Evolutionary conservation across 92 coral and sea anemone genomes (phyloP).

Genomic region (Bergia sp.): DNA sequence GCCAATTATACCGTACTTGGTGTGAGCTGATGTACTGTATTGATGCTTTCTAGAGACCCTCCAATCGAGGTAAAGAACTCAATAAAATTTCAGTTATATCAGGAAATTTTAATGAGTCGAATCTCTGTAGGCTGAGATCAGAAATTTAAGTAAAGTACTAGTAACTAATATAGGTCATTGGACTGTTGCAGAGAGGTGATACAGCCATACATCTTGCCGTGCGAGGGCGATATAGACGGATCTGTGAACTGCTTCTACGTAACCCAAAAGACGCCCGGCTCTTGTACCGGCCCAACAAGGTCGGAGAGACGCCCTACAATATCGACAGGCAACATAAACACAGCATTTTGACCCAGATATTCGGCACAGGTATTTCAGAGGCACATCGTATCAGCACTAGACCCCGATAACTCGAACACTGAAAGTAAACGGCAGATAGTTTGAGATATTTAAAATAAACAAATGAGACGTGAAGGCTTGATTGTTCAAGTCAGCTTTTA

Average conservation of each 20-base stretch:
- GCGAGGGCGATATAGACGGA: constrained; percentile 89
- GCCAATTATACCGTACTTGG: too few species aligned
- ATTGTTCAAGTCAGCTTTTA: too few species aligned
- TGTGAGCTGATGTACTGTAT: too few species aligned
- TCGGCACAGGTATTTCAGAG: constrained; percentile 74
- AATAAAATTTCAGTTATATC: too few species aligned
- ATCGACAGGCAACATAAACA: constrained; percentile 94
- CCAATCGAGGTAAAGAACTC: too few species aligned
- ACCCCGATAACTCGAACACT: too few species aligned
- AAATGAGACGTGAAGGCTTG: too few species aligned
- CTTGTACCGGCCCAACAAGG: constrained; percentile 91
- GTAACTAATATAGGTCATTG: background rate
- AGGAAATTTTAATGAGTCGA: too few species aligned
- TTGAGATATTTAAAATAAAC: background rate
- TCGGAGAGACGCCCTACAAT: constrained; percentile 96
- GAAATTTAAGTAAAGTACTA: background rate
- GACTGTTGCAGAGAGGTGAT: constrained; percentile 83
- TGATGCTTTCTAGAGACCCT: too few species aligned
- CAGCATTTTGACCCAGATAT: constrained; percentile 90
- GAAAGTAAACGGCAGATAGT: background rate
- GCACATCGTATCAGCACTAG: too few species aligned
- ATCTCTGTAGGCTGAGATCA: too few species aligned
- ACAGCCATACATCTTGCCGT: constrained; percentile 94
- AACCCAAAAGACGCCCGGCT: constrained; percentile 96
- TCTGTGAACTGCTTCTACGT: constrained; percentile 86